Base-by-base conservation (phyloP, 2,797 vertebrate genomes). In the Acrossocheilus wenchowensis region DNA sequence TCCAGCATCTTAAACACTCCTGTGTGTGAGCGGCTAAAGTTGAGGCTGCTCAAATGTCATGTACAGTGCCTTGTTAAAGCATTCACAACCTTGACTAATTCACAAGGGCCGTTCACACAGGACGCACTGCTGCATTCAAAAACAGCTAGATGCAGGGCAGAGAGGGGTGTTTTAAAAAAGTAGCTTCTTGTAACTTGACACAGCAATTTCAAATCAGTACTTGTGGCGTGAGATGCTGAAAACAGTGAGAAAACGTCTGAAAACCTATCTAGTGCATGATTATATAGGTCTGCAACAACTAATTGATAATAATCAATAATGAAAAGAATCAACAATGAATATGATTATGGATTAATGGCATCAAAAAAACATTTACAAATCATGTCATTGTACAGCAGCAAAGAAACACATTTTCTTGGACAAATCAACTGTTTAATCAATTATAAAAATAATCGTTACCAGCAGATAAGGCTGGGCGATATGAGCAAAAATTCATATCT, bases 1-100 rank as follows among this genome's bases (percentile, higher is more conserved):
- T 79, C 41, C 75, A 60, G 45, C 85, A 73, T 73, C 88, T 68
- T 77, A 87, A 81, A 81, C 77, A 88, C 82, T 80, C 41, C 60
- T 68, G 54, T 62, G 77, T 72, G 71, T 14, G 68, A 81, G 57
- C 2, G 57, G 71, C 69, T 86, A 36, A 52, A 64, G 57, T 41
- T 50, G 4, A 54, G 34, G 30, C 78, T 54, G 45, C 79, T 82
- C 64, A 41, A 72, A 60, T 83, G 72, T 50, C 78, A 80, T 62
- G 45, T 84, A 66, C 60, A 50, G 54, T 75, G 54, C 69, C 50
- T 82, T 82, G 69, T 74, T 83, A 23, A 83, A 45, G 54, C 41
- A 82, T 82, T 82, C 80, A 71, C 66, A 82, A 71, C 80, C 64
- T 54, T 54, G 50, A 83, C 80, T 68, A 23, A 83, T 36, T 68